Evolutionary conservation across 2,113 vertebrate genomes (phyloP), one percentile per base, ranked within the genome.

Genomic region (Elaphurus davidianus): DNA sequence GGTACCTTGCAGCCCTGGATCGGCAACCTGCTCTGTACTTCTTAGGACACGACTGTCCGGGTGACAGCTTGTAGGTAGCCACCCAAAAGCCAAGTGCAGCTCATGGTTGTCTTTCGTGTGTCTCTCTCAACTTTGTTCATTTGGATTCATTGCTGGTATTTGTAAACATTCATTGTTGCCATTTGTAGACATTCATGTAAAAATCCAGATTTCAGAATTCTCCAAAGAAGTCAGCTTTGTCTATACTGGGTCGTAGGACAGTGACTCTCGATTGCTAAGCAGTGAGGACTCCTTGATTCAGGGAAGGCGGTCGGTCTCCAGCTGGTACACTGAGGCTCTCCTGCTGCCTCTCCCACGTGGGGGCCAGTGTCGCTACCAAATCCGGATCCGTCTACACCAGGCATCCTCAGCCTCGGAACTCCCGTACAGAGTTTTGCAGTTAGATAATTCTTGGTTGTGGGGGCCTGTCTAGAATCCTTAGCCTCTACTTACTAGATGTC

Each of bases 151-250:
- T 5, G 27, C 33, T 74, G 12, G 6, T 45, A 71, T 82, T 93
- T 92, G 76, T 45, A 76, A 95, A 57, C 16, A 45, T n/a, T 82
- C 36, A 55, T 33, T 5, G 27, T 15, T 64, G 12, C 4, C 40
- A 79, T 67, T 94, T 78, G 17, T 71, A 92, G 28, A 54, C 13
- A 7, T 47, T 86, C 43, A 76, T 12, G 7, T 78, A 95, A 76
- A 97, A 89, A 36, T 60, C 30, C n/a, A 16, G 36, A 84, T 43
- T 54, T 95, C 60, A 54, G 0, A 92, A 85, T 87, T 81, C 67
- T 96, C 67, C 87, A 43, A 74, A 60, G 57, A 94, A 67, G 11
- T 76, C 57, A 64, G 43, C 25, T 82, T 8, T 33, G 13, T 47
- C 52, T 59, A 7, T 27, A 27, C 8, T 27, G 54, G 8, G 5